Evolutionary conservation across 1,140 invertebrate genomes (phyloP).

Genomic region (Atta texana): DNA sequence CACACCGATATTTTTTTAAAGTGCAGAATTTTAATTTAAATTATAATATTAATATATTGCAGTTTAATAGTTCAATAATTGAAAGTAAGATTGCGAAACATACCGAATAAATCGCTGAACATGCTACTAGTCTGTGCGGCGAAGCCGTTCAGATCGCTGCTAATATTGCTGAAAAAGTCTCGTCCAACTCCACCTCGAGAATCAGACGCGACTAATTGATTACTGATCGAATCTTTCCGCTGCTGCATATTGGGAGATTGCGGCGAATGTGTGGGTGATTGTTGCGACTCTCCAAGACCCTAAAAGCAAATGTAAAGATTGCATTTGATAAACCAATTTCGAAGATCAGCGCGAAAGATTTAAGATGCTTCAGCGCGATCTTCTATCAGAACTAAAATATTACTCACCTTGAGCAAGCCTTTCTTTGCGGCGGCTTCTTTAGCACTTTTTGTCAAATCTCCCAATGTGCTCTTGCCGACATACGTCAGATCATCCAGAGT

Average conservation of each 20-base stretch:
- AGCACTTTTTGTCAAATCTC: conserved; percentile 96
- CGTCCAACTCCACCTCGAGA: conserved; percentile 86
- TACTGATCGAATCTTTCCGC: conserved; percentile 82
- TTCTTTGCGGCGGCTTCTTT: conserved; percentile 95
- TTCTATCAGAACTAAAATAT: background rate
- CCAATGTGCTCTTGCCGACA: conserved; percentile 94
- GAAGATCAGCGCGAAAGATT: background rate
- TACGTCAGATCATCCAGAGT: conserved; percentile 95
- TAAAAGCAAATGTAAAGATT: conserved; percentile 57
- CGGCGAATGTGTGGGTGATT: conserved; percentile 79
- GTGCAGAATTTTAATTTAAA: conserved; percentile 17
- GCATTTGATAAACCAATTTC: background rate
- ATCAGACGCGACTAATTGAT: conserved; percentile 84
- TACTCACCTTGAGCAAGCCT: conserved; percentile 90
- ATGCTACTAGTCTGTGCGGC: conserved; percentile 96
- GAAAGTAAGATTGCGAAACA: background rate
- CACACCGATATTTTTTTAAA: too few relatives aligned
- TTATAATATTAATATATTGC: background rate
- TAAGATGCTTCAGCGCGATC: background rate
- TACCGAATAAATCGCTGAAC: conserved; percentile 96
- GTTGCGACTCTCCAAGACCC: conserved; percentile 85
- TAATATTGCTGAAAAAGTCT: conserved; percentile 96
- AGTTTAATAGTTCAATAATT: background rate
- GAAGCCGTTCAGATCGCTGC: conserved; percentile 95
- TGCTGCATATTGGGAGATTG: conserved; percentile 74